These are phyloP conservation scores for Scolopax bukidnonensis DNA, from an alignment of 2,797 vertebrate species.

Conservation along the genomic window DNA sequence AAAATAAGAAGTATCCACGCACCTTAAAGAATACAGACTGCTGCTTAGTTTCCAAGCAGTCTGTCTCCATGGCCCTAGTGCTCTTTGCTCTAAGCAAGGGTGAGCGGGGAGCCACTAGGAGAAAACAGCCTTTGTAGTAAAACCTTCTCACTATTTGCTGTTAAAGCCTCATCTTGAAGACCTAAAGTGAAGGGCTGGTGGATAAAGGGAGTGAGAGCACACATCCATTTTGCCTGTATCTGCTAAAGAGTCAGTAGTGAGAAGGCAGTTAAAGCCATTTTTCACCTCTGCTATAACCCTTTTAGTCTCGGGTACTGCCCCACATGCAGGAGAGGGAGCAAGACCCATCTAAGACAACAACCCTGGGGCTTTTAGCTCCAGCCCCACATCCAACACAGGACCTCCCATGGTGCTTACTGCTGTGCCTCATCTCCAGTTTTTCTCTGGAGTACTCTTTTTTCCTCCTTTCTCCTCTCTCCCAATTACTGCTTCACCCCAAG, in stretches of 20 bases:
- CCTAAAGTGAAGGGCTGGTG: background rate
- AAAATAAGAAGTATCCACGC: background rate
- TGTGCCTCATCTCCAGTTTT: background rate
- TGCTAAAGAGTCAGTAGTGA: accelerated
- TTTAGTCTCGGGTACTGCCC: background rate
- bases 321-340: accelerated
- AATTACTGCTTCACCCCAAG: accelerated
- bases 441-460: accelerated
- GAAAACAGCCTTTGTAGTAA: background rate
- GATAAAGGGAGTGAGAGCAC: accelerated
- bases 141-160: background rate
- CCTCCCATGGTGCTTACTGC: too few relatives aligned
- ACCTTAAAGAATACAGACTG: background rate
- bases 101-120: accelerated
- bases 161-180: background rate
- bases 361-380: background rate
- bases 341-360: accelerated
- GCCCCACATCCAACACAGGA: background rate
- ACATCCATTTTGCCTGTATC: background rate
- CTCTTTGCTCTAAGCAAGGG: background rate
- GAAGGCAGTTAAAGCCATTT: background rate
- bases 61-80: accelerated
- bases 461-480: background rate
- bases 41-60: background rate
- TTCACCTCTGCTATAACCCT: accelerated